phyloP scores from a whole-genome alignment of 2,888 invertebrate genomes.

The Andrena camellia region DNA sequence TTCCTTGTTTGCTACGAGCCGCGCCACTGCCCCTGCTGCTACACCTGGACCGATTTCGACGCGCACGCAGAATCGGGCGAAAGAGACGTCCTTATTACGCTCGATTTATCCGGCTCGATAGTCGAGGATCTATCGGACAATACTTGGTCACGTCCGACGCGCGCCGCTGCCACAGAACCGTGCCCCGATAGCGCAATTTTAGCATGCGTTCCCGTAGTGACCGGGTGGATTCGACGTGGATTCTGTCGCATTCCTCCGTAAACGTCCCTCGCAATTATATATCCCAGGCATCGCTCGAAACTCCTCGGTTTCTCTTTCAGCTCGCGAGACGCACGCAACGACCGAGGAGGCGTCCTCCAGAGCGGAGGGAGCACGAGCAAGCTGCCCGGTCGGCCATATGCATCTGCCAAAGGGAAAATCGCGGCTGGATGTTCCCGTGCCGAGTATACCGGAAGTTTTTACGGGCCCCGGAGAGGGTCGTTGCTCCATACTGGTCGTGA shows the following conservation, averaged over 20 bases:
- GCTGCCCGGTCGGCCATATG: constrained; percentile 40
- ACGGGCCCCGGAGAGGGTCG: constrained; percentile 62
- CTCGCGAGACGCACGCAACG: constrained; percentile 65
- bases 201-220: constrained; percentile 13
- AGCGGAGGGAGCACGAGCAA: constrained; percentile 26
- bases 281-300: constrained; percentile 66
- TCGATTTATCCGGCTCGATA: neutral
- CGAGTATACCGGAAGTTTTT: constrained; percentile 71
- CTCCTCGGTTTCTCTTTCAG: constrained; percentile 65
- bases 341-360: constrained; percentile 35
- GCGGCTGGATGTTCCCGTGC: constrained; percentile 57
- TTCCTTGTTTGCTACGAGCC: neutral
- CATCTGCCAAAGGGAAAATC: constrained; percentile 70
- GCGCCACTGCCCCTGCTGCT: too few species aligned
- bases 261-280: constrained; percentile 69
- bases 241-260: constrained; percentile 68
- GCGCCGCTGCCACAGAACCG: constrained; percentile 5
- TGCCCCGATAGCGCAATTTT: neutral
- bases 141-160: neutral
- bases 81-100: constrained; percentile 5
- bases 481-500: constrained; percentile 55
- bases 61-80: neutral
- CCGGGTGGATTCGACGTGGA: constrained; percentile 62
- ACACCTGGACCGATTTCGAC: neutral
- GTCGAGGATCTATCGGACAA: neutral